Evolutionary conservation across 1,140 invertebrate species (phyloP), one percentile per base, ranked within the genome.

Genomic region (Parapsyche elsis): DNA sequence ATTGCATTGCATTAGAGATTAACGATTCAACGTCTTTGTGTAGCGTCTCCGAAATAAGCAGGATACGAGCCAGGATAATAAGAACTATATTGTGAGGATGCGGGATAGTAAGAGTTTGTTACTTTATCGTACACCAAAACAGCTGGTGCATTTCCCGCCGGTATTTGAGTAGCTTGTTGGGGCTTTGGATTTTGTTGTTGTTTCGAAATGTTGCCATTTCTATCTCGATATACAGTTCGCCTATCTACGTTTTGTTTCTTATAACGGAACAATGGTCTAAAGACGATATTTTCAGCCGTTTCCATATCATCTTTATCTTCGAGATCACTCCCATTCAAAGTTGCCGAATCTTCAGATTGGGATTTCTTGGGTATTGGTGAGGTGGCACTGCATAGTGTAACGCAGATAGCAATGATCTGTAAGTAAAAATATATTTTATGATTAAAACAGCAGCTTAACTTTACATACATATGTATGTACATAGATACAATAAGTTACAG

Each of bases 251-350:
- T 80, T 59, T 83, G 74, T 24, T 81, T 77, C 70, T 73, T 80
- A 49, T 83, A 83, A n/a, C 78, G 30, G 61, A 83, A 83, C 7
- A 81, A 45, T 0, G 82, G 82, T 79, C 82, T 81, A 59, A 83
- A 83, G 21, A 83, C 80, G 7, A 83, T 83, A 44, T 46, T 81
- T 19, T 80, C 78, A 30, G 80, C 82, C 0, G 82, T 80, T 21
- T 83, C 78, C 80, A 83, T 81, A 23, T 45, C 46, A 16, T 78
- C 59, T n/a, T n/a, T n/a, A 19, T 49, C n/a, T 10, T 53, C 12
- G 2, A 16, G 49, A 53, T 53, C 21, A 21, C 21, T 61, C 16
- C 2, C 59, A 19, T 61, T 30, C 38, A 12, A 7, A 4, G 14
- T 38, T 30, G 2, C 67, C 67, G 24, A 67, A 12, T 21, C 61